Percentiles rank a stretch among this genome's conserved stretches.
Conservation (phyloP, 1,140 invertebrate genomes). For the Choristoneura fumiferana region DNA sequence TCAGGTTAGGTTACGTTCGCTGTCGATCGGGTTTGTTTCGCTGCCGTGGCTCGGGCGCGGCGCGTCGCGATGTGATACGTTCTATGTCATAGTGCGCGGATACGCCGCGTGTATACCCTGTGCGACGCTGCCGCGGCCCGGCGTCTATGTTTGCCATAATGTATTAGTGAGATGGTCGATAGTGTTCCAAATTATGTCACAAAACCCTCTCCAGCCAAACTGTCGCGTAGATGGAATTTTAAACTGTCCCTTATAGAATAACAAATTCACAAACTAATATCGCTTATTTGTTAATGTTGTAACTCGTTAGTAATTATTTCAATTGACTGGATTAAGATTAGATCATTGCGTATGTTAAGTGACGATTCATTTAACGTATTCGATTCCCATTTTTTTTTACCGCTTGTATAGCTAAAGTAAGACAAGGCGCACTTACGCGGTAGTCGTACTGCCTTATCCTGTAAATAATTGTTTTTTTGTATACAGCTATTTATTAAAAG, state of each 20-base stretch:
- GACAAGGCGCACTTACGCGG: constrained; percentile 72
- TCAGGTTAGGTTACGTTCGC: not conserved
- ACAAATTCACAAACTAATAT: constrained; percentile 75
- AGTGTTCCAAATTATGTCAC: constrained; percentile 46
- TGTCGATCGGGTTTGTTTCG: not conserved
- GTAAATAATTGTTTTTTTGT: constrained; percentile 79
- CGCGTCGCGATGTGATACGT: too few species aligned
- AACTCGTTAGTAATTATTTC: constrained; percentile 71
- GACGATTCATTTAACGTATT: constrained; percentile 57
- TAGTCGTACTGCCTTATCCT: constrained; percentile 75
- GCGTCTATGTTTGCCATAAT: constrained; percentile 65
- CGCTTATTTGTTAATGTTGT: constrained; percentile 68
- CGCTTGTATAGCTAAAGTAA: constrained; percentile 75
- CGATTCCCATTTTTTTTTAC: constrained; percentile 68
- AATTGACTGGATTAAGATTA: constrained; percentile 65
- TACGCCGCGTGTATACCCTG: too few species aligned
- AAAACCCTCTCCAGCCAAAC: constrained; percentile 39
- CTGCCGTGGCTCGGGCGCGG: not conserved
- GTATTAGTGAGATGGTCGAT: constrained; percentile 66
- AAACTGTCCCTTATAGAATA: constrained; percentile 50
- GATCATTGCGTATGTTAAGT: constrained; percentile 58
- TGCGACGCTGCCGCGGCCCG: not conserved
- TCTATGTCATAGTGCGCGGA: too few species aligned
- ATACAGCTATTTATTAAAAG: constrained; percentile 78
- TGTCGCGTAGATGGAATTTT: constrained; percentile 35